Evolutionary conservation across 2,797 vertebrate species (phyloP).

Genomic region (Gila robusta): DNA sequence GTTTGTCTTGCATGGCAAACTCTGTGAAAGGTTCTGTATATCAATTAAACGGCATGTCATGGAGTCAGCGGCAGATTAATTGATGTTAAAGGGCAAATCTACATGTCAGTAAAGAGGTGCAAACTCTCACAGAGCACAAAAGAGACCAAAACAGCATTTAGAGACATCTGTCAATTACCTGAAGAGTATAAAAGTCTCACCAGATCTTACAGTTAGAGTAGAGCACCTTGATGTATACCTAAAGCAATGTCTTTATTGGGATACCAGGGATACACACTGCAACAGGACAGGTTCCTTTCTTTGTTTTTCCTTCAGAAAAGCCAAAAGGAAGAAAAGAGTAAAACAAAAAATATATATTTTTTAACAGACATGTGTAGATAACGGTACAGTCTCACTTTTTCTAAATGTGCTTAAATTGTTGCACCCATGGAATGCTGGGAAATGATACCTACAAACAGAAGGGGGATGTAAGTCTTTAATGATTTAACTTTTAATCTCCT

Average conservation of each 20-base stretch:
- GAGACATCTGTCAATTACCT: not conserved
- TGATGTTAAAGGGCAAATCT: not conserved
- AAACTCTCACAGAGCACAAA: not conserved
- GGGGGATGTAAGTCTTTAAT: constrained; percentile 34
- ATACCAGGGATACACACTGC: constrained; percentile 64
- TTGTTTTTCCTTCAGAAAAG: constrained; percentile 46
- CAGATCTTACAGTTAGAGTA: constrained; percentile 63
- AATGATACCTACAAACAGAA: constrained; percentile 35
- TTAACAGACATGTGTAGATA: constrained; percentile 75
- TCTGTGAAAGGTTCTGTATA: not conserved
- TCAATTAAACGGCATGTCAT: constrained; percentile 5
- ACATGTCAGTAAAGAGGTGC: not conserved
- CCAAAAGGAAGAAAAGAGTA: constrained; percentile 41
- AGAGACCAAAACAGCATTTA: not conserved
- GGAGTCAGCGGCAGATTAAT: constrained; percentile 15
- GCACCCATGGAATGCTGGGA: constrained; percentile 80
- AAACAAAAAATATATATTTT: constrained; percentile 65
- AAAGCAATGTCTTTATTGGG: constrained; percentile 65
- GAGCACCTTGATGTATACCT: constrained; percentile 62
- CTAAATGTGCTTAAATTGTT: constrained; percentile 84
- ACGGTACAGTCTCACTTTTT: constrained; percentile 83
- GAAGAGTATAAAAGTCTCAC: constrained; percentile 59
- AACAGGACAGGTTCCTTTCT: constrained; percentile 59
- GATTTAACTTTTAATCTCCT: constrained; percentile 45
- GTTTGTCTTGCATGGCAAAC: constrained; percentile 24